These are phyloP conservation scores for Coccyzus lansbergi DNA, from an alignment of 2,797 vertebrate genomes.

Conservation along the genomic window DNA sequence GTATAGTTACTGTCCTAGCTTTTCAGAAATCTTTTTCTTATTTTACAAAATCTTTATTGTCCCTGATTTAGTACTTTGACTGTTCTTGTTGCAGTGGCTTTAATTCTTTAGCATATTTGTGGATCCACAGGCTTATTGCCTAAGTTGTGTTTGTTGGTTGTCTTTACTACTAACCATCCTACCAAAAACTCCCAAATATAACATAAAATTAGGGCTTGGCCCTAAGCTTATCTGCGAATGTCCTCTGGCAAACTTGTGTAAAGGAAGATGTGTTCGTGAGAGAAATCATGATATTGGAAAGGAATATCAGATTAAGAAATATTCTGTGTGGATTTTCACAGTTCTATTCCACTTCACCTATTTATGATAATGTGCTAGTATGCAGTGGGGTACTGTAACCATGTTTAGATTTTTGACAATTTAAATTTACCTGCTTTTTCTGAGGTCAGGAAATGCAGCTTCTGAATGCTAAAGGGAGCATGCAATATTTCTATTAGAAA, in stretches of 20 bases:
- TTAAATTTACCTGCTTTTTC: background rate
- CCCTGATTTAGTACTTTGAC: background rate
- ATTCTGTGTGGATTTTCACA: too few species aligned
- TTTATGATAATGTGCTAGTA: background rate
- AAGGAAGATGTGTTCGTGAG: background rate
- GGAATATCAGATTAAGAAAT: background rate
- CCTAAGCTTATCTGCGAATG: background rate
- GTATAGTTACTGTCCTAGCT: background rate
- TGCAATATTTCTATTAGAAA: background rate
- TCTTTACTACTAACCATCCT: background rate
- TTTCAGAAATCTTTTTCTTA: background rate
- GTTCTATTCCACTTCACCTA: fast-evolving
- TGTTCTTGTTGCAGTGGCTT: background rate
- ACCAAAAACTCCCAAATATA: background rate
- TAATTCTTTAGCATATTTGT: background rate
- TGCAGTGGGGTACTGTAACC: background rate
- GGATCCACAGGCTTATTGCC: background rate
- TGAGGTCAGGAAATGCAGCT: background rate
- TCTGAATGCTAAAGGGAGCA: background rate
- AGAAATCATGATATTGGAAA: background rate
- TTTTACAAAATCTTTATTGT: background rate
- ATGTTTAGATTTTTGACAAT: background rate
- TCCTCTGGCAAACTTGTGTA: background rate
- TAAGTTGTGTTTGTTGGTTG: background rate
- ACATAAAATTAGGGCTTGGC: background rate